Percentiles rank a stretch among this genome's conserved stretches.
These are phyloP conservation scores for Festucalex cinctus DNA, from an alignment of 2,113 vertebrate genomes.

Conservation along the genomic window DNA sequence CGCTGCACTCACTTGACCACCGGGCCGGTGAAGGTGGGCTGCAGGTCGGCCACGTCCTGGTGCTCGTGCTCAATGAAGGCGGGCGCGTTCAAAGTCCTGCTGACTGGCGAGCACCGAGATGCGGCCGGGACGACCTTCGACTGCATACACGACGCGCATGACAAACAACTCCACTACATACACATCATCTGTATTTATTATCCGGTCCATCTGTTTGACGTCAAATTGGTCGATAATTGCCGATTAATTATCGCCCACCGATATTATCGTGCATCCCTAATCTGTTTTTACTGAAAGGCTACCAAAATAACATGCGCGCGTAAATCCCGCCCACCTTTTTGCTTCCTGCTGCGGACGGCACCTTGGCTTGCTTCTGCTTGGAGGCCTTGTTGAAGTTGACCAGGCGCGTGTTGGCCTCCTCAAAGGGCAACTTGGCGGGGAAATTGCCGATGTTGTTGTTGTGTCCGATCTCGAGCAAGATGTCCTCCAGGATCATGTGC, in stretches of 20 bases:
- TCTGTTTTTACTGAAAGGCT: too few relatives aligned
- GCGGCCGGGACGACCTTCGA: slow-evolving; percentile 3
- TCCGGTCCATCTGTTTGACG: too few relatives aligned
- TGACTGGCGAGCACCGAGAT: background rate
- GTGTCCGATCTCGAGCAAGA: slow-evolving; percentile 82
- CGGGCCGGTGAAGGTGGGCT: slow-evolving; percentile 90
- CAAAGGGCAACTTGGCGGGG: slow-evolving; percentile 85
- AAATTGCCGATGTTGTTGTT: slow-evolving; percentile 82
- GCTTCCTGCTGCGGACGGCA: slow-evolving; percentile 2
- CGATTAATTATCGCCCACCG: too few relatives aligned
- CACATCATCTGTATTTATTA: too few relatives aligned
- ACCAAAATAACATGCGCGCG: too few relatives aligned
- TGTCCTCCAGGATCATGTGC: slow-evolving; percentile 87
- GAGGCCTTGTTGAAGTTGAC: slow-evolving; percentile 88
- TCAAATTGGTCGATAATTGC: too few relatives aligned
- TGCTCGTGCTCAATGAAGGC: slow-evolving; percentile 74
- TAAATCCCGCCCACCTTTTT: too few relatives aligned
- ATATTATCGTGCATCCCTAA: too few relatives aligned
- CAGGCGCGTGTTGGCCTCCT: slow-evolving; percentile 90
- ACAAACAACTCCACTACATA: background rate
- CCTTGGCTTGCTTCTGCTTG: slow-evolving; percentile 79
- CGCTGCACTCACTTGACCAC: slow-evolving; percentile 87
- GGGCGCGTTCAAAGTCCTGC: background rate
- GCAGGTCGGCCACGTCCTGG: slow-evolving; percentile 86
- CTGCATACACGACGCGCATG: slow-evolving; percentile 30